Evolutionary conservation across 2,113 vertebrate genomes (phyloP), one percentile per base, ranked within the genome.

Genomic region (Sinocyclocheilus anshuiensis): DNA sequence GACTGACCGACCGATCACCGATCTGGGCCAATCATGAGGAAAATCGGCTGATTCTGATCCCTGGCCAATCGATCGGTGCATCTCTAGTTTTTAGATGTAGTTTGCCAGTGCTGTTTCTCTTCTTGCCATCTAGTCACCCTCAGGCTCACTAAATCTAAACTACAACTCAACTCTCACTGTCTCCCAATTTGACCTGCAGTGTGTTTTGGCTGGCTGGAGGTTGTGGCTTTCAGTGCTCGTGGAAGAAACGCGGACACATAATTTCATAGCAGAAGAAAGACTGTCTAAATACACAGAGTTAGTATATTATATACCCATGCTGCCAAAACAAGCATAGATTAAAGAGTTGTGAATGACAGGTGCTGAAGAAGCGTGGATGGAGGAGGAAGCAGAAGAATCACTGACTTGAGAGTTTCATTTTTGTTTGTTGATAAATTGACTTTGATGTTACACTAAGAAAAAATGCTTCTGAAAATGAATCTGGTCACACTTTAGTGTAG

Each of bases 191-290:
- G 45, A 33, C 79, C 71, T 69, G 26, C 72, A 29, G 45, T 55
- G 20, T 83, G 48, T 67, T 86, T 86, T 86, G 71, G 81, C 74
- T 77, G 22, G 29, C 24, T 63, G 53, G 53, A 74, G 4, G 53
- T 65, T 72, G 65, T 59, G 76, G 26, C 20, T 85, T 71, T 69
- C 29, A 13, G 29, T 45, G 53, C 69, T 59, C 36, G 1, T 29
- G 13, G 80, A 75, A 72, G 69, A 75, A 63, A 59, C 16, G 55
- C 22, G 29, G 42, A 69, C 12, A 75, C 1, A 4, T 74, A 29
- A 75, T 76, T 53, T 48, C 22, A 55, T 77, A 42, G 22, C 36
- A 55, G 36, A 50, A 53, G 13, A 67, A 26, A 77, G 57, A 6
- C 59, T 67, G 33, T 53, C 71, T 36, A 77, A 77, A 77, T 67